phyloP scores from a whole-genome alignment of 2,888 invertebrate genomes.

The Plebejus argus region DNA sequence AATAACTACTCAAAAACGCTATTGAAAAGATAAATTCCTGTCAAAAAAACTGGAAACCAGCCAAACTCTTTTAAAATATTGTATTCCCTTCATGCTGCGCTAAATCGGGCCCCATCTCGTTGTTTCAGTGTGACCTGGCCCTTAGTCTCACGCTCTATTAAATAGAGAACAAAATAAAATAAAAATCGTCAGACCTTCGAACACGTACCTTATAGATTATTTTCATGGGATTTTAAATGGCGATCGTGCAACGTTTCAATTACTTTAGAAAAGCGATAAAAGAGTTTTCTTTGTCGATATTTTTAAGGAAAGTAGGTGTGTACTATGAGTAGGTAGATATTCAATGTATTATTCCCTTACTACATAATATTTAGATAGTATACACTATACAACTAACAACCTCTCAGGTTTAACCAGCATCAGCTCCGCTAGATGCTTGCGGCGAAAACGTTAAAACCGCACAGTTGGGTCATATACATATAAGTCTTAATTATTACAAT shows the following conservation, averaged over 20 bases:
- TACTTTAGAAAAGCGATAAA: neutral
- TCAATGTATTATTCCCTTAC: no score
- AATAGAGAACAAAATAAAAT: slow-evolving; percentile 45
- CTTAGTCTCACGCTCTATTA: slow-evolving; percentile 51
- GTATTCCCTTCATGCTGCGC: neutral
- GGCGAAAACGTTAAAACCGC: no score
- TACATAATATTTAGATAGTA: no score
- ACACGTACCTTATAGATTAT: slow-evolving; percentile 57
- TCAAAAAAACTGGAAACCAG: no score
- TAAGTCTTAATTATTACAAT: no score
- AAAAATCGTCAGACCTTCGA: slow-evolving; percentile 57
- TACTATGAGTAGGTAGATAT: neutral
- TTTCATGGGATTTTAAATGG: slow-evolving; percentile 60
- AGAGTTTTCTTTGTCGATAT: neutral
- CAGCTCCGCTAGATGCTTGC: no score
- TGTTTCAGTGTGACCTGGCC: neutral
- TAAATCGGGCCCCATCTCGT: neutral
- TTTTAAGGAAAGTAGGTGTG: neutral
- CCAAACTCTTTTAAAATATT: neutral
- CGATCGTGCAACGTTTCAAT: slow-evolving; percentile 58
- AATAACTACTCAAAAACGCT: no score
- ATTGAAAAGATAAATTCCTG: no score
- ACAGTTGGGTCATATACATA: no score
- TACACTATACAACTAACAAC: no score
- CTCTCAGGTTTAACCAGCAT: no score